Percentiles rank a stretch among this genome's conserved stretches.
These are phyloP conservation scores for Phaethon lepturus DNA, from an alignment of 2,113 vertebrate genomes.

Conservation along the genomic window DNA sequence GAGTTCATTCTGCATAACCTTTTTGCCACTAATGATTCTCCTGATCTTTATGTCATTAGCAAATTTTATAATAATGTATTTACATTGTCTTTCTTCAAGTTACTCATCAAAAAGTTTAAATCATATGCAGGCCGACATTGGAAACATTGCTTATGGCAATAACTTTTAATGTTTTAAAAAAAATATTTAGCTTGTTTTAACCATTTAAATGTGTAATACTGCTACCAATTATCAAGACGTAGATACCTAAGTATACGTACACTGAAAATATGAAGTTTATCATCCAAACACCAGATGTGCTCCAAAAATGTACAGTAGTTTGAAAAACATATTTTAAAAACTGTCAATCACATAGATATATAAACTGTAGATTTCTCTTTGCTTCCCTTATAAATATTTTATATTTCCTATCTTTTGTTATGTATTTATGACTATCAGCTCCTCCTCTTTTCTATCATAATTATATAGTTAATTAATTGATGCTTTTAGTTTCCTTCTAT, in stretches of 20 bases:
- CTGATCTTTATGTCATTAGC: not conserved
- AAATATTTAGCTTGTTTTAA: not conserved
- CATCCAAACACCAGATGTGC: not conserved
- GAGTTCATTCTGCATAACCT: not conserved
- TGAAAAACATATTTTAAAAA: not conserved
- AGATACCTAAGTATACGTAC: not conserved
- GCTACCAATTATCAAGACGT: not conserved
- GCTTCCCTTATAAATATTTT: not conserved
- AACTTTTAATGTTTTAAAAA: not conserved
- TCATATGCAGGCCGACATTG: not conserved
- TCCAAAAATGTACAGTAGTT: not conserved
- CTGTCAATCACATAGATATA: not conserved
- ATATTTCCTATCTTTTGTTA: not conserved
- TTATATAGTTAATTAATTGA: slow-evolving; percentile 46
- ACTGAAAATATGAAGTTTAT: not conserved
- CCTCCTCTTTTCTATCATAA: not conserved
- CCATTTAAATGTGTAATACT: not conserved
- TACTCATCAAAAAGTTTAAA: not conserved
- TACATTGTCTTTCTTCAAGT: not conserved
- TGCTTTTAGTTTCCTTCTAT: not conserved
- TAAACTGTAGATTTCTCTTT: not conserved
- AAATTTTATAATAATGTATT: not conserved
- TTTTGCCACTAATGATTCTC: not conserved
- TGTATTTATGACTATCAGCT: not conserved
- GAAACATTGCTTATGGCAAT: not conserved